Percentiles rank a stretch among this genome's conserved stretches.
Conservation (phyloP, 2,113 vertebrate species). For the Trematocara variabile region DNA sequence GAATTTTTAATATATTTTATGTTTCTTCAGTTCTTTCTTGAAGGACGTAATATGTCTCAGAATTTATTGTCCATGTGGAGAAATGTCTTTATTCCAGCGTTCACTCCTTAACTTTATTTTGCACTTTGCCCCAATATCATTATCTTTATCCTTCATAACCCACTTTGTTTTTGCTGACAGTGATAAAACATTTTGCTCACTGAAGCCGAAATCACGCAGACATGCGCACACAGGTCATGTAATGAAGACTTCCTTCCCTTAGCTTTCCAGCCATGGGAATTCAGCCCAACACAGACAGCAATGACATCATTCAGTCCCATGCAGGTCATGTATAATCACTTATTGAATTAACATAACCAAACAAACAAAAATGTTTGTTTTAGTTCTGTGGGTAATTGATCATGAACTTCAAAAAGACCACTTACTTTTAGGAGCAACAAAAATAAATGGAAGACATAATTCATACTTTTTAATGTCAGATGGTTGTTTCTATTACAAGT, state of each 20-base stretch:
- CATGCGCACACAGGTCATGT: conserved; percentile 50
- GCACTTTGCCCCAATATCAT: not conserved
- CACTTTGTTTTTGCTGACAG: conserved; percentile 20
- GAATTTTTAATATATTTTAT: not conserved
- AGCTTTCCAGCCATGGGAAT: conserved; percentile 53
- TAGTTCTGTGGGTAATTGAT: not conserved
- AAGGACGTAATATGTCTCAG: rapidly evolving
- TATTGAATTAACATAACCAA: not conserved
- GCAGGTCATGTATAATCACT: not conserved
- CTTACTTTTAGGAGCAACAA: not conserved
- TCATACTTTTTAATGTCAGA: not conserved
- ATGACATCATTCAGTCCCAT: conserved; percentile 36
- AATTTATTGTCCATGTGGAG: not conserved
- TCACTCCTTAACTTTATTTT: not conserved
- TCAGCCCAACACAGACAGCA: not conserved
- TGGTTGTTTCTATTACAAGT: not conserved
- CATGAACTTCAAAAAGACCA: not conserved
- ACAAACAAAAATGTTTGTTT: not conserved
- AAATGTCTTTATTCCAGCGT: not conserved
- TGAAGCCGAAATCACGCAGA: conserved; percentile 11
- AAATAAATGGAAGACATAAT: not conserved
- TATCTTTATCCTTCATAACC: not conserved
- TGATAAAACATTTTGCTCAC: conserved; percentile 12
- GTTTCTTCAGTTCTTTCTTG: not conserved
- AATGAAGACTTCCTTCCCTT: conserved; percentile 39